Evolutionary conservation across 2,113 vertebrate genomes (phyloP).

Genomic region (Gopherus evgoodei): DNA sequence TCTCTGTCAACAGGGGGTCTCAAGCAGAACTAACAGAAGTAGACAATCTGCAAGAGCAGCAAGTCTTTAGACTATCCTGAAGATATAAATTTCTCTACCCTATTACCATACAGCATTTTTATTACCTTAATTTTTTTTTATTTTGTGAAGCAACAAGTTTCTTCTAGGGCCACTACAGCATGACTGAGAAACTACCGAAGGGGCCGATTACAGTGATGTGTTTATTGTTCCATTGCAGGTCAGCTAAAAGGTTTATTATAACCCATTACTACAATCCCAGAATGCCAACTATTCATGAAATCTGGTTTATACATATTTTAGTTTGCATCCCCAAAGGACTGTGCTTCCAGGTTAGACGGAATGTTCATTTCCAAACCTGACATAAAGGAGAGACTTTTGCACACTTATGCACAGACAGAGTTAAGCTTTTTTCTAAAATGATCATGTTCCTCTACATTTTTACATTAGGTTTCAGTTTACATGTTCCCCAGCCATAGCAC

Average conservation of each 20-base stretch:
- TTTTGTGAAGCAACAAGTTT: not conserved
- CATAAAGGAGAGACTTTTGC: not conserved
- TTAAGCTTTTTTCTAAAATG: not conserved
- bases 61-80: slow-evolving; percentile 17
- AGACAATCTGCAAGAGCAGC: not conserved
- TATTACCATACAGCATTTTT: not conserved
- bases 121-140: slow-evolving; percentile 22
- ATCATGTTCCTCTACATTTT: not conserved
- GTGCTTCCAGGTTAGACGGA: not conserved
- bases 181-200: slow-evolving; percentile 20
- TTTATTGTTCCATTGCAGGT: slow-evolving; percentile 56
- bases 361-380: not conserved
- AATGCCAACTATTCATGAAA: not conserved
- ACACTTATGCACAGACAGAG: not conserved
- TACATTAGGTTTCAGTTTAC: slow-evolving; percentile 4
- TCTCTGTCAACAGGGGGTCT: not conserved
- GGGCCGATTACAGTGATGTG: slow-evolving; percentile 39
- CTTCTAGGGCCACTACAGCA: slow-evolving; percentile 19
- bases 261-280: slow-evolving; percentile 7
- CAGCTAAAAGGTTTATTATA: slow-evolving; percentile 55
- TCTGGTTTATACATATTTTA: not conserved
- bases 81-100: not conserved
- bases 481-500: not conserved
- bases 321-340: not conserved
- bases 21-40: not conserved